Evolutionary conservation across 1,140 invertebrate species (phyloP).

Genomic region (Paraescarpia echinospica): DNA sequence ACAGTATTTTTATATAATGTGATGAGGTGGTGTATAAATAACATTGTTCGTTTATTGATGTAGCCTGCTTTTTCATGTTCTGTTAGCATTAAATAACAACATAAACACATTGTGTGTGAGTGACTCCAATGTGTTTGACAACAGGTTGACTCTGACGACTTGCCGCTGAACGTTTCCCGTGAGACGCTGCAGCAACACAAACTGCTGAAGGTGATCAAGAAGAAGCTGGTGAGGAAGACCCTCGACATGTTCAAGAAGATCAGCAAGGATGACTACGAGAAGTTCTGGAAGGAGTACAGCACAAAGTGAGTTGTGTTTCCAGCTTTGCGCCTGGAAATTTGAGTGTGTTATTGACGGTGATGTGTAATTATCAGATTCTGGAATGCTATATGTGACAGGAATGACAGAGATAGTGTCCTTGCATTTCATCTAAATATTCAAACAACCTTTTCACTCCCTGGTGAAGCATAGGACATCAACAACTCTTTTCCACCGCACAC

Average conservation of each 20-base stretch:
- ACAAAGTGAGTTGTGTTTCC: constrained; percentile 74
- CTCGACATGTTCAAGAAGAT: constrained; percentile 99
- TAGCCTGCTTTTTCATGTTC: neutral
- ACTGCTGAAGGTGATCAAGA: constrained; percentile 97
- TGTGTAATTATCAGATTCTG: neutral
- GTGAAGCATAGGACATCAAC: too few species aligned
- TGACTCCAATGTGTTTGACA: constrained; percentile 3
- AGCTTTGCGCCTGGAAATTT: neutral
- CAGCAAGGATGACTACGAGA: constrained; percentile 83
- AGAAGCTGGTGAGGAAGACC: constrained; percentile 96
- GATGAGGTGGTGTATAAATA: neutral
- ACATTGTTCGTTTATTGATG: too few species aligned
- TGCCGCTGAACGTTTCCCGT: constrained; percentile 96
- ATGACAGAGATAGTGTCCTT: too few species aligned
- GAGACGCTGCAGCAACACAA: constrained; percentile 97
- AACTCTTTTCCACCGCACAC: too few species aligned
- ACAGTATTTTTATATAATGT: neutral
- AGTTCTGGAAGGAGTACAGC: constrained; percentile 99
- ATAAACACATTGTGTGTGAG: neutral
- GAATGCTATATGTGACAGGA: neutral
- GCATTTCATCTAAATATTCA: too few species aligned
- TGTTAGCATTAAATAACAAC: neutral
- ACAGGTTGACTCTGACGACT: constrained; percentile 92
- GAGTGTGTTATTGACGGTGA: neutral
- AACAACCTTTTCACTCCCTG: too few species aligned